Percentiles rank a stretch among this genome's conserved stretches.
Evolutionary conservation across 2,113 vertebrate species (phyloP).

Genomic region (Megaleporinus macrocephalus): DNA sequence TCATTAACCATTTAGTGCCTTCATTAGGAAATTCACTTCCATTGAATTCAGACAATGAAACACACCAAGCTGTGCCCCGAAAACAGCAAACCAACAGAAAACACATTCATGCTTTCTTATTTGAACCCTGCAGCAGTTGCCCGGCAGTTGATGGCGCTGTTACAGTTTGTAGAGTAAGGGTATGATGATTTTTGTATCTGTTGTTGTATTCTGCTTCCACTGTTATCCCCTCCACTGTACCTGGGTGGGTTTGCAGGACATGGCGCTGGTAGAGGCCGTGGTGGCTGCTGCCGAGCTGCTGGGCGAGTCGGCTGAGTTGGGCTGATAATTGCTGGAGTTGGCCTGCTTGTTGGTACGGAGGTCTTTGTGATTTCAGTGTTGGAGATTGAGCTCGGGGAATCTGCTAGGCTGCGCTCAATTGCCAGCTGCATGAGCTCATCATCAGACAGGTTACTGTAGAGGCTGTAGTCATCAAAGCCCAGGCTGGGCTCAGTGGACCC

Average conservation of each 20-base stretch:
- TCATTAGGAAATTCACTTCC: too few relatives aligned
- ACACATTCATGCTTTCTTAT: too few relatives aligned
- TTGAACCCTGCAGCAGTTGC: too few relatives aligned
- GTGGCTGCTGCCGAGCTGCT: background rate
- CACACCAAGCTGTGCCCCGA: too few relatives aligned
- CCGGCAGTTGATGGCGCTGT: too few relatives aligned
- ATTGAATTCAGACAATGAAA: too few relatives aligned
- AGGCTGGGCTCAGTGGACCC: conserved; percentile 53
- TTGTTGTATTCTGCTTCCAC: too few relatives aligned
- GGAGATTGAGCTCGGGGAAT: conserved; percentile 55
- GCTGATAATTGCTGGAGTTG: background rate
- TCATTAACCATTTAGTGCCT: too few relatives aligned
- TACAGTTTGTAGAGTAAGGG: too few relatives aligned
- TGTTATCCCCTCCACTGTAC: conserved; percentile 13
- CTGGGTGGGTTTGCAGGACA: conserved; percentile 57
- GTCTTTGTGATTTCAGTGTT: conserved; percentile 63
- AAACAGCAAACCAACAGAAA: too few relatives aligned
- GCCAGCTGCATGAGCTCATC: conserved; percentile 86
- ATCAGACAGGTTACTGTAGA: conserved; percentile 85
- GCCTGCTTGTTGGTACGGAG: background rate
- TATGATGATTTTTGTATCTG: too few relatives aligned
- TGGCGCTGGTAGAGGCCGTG: background rate
- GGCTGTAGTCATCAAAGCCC: conserved; percentile 81
- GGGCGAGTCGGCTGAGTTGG: background rate
- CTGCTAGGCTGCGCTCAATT: conserved; percentile 82